Base-by-base conservation (phyloP, 1,140 invertebrate genomes). In the Zaprionus taronus region DNA sequence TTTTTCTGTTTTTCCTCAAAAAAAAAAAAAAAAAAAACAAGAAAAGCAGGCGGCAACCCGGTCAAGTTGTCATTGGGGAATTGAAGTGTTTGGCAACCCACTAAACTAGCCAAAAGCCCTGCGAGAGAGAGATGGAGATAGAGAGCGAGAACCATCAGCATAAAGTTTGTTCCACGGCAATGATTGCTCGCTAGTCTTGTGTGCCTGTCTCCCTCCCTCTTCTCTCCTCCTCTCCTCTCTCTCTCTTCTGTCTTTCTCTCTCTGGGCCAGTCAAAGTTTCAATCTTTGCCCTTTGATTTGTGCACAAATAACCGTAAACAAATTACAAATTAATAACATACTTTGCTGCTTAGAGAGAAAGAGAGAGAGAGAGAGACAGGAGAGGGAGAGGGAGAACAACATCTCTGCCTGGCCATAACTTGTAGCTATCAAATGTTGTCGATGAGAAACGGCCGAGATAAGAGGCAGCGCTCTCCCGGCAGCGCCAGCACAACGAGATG, bases 301-400 rank as follows among this genome's bases (percentile, higher is more conserved):
- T 90, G 81, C 84, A 87, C 84, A 87, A 87, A 87, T 87, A 87
- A 89, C 84, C 84, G 77, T 87, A 87, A 87, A 81, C 84, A 87
- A 87, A 87, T 87, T 87, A 87, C 81, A 87, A 87, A 87, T 87
- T 87, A 87, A 87, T 87, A 87, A 87, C 84, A 87, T 87, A 87
- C 84, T 89, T 87, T 82, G 72, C 84, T 84, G 85, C 69, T 84
- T 83, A 84, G 84, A 75, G 66, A 57, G 28, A 62, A 47, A 64
- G 62, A 38, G 12, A 28, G 14, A 38, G 26, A 61, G 11, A 3
- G 28, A 3, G 9, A 20, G 12, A 9, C 41, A 63, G 62, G n/a
- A n/a, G 11, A 3, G 28, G 4, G 9, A 20, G 12, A 9, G 20
- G 22, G 12, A n/a, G 28, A 11, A 15, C 5, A 22, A 49, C 11